Evolutionary conservation across 1,140 invertebrate species (phyloP).

Genomic region (Polyergus mexicanus): DNA sequence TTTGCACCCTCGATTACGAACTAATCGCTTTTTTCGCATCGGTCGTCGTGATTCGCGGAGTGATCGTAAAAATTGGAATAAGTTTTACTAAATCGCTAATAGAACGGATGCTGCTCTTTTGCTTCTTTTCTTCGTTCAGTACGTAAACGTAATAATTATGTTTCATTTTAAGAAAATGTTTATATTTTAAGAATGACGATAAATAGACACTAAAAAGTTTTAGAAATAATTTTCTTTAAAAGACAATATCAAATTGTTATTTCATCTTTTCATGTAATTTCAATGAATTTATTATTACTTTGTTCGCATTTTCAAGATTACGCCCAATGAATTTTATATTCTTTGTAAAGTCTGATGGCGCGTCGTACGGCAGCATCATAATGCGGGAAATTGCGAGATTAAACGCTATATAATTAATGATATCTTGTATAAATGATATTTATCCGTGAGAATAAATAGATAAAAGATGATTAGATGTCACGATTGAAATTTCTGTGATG

Average conservation of each 20-base stretch:
- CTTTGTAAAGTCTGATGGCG: neutral
- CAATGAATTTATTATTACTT: neutral
- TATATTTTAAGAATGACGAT: neutral
- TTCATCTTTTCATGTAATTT: neutral
- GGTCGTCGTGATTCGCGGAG: constrained; percentile 9
- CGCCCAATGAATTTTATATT: neutral
- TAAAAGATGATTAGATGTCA: neutral
- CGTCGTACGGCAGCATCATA: neutral
- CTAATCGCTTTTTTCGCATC: constrained; percentile 7
- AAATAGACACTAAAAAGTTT: neutral
- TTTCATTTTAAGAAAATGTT: no score
- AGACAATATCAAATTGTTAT: no score
- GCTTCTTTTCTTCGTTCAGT: neutral
- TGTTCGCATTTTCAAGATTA: neutral
- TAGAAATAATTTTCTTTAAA: neutral
- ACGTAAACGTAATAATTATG: neutral
- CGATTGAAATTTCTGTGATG: constrained; percentile 21
- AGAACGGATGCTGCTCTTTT: neutral
- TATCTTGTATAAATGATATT: neutral
- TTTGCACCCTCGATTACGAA: constrained; percentile 20
- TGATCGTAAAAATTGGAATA: constrained; percentile 17
- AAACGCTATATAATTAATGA: neutral
- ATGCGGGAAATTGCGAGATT: neutral
- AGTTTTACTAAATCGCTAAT: no score
- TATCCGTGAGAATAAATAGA: neutral